These are phyloP conservation scores for Eulemur macaco DNA, from an alignment of 2,113 vertebrate species.

Conservation along the genomic window DNA sequence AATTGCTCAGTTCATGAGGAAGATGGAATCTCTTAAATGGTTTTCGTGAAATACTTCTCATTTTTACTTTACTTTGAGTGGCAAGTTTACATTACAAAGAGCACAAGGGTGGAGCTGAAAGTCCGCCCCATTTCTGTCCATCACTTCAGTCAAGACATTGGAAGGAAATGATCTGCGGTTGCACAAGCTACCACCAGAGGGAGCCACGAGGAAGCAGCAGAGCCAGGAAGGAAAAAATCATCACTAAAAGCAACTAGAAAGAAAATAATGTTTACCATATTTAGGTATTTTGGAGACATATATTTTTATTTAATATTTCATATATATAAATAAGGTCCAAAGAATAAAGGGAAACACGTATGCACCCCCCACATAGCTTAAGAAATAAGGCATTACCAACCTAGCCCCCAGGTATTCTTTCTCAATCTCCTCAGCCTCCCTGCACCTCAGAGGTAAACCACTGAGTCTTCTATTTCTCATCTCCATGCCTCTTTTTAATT, in stretches of 20 bases:
- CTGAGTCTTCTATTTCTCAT: not conserved
- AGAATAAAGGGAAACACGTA: not conserved
- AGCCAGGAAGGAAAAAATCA: not conserved
- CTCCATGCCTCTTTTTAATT: not conserved
- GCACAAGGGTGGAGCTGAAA: not conserved
- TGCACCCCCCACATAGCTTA: not conserved
- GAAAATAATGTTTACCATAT: not conserved
- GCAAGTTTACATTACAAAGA: not conserved
- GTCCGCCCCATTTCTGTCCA: no score
- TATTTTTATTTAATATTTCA: not conserved
- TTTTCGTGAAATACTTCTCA: not conserved
- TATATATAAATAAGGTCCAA: not conserved
- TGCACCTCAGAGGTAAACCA: not conserved
- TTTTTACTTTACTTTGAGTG: not conserved
- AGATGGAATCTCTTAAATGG: not conserved
- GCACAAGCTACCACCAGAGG: not conserved
- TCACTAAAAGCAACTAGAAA: not conserved
- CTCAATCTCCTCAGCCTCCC: no score
- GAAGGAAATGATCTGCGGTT: conserved; percentile 26
- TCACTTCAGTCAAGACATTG: accelerated
- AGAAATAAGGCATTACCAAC: not conserved
- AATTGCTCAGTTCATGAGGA: not conserved
- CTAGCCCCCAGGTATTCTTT: not conserved
- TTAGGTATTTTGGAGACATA: not conserved
- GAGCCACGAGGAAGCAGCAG: not conserved